phyloP scores from a whole-genome alignment of 2,888 invertebrate genomes.

The Rhamnusium bicolor region DNA sequence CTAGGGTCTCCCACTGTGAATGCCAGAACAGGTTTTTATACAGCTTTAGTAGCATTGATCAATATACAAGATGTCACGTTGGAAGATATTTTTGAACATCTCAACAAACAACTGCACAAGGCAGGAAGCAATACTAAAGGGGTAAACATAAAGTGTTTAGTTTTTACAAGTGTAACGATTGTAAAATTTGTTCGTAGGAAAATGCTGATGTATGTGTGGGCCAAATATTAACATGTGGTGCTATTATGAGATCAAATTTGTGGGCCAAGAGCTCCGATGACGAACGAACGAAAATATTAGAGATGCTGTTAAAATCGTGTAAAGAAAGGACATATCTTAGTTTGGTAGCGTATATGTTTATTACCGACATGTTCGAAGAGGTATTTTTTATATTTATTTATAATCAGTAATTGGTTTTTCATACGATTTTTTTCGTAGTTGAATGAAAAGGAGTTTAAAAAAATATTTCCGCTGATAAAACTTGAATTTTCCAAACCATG shows the following conservation, averaged over 20 bases:
- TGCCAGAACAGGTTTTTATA: slow-evolving; percentile 80
- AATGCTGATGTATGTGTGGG: slow-evolving; percentile 82
- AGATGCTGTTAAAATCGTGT: slow-evolving; percentile 73
- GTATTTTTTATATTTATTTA: slow-evolving; percentile 63
- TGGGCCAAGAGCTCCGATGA: slow-evolving; percentile 73
- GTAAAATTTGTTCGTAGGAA: slow-evolving; percentile 74
- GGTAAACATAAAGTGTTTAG: slow-evolving; percentile 71
- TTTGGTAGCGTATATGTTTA: slow-evolving; percentile 76
- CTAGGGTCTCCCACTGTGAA: slow-evolving; percentile 79
- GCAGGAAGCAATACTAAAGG: slow-evolving; percentile 78
- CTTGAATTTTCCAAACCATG: slow-evolving; percentile 77
- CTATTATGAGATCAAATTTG: slow-evolving; percentile 78
- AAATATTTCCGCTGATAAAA: slow-evolving; percentile 77
- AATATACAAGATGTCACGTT: slow-evolving; percentile 72
- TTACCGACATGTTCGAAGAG: slow-evolving; percentile 75
- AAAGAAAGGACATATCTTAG: slow-evolving; percentile 77
- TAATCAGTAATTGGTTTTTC: slow-evolving; percentile 12
- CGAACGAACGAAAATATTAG: slow-evolving; percentile 71
- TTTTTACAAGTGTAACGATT: neutral
- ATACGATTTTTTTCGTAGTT: slow-evolving; percentile 48
- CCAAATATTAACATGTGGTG: slow-evolving; percentile 81
- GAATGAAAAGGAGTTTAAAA: slow-evolving; percentile 72
- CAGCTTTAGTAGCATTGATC: slow-evolving; percentile 78
- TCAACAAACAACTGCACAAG: slow-evolving; percentile 78
- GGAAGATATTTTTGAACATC: slow-evolving; percentile 74